These are phyloP conservation scores for Pyralis farinalis DNA, from an alignment of 2,888 invertebrate genomes.

Conservation along the genomic window DNA sequence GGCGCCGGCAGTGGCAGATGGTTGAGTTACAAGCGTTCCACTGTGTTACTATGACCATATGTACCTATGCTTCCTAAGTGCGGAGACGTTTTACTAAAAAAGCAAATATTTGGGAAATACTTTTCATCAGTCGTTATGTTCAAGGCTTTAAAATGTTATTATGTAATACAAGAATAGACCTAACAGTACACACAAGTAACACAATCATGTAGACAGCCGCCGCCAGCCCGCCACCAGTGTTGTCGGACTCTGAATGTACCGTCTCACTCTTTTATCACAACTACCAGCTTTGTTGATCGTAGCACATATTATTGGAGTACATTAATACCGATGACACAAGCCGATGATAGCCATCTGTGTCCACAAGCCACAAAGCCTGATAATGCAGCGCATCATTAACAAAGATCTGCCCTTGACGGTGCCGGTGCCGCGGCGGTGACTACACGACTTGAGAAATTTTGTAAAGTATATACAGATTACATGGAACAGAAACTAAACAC, in stretches of 20 bases:
- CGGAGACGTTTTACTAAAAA: too few relatives aligned
- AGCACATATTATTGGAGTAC: conserved; percentile 68
- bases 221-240: conserved; percentile 43
- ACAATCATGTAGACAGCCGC: too few relatives aligned
- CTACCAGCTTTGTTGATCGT: conserved; percentile 67
- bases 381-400: conserved; percentile 58
- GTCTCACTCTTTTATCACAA: conserved; percentile 58
- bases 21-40: too few relatives aligned
- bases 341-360: conserved; percentile 76
- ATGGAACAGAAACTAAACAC: conserved; percentile 27
- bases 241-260: conserved; percentile 61
- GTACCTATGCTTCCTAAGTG: too few relatives aligned
- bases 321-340: conserved; percentile 77
- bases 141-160: too few relatives aligned
- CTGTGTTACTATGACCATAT: too few relatives aligned
- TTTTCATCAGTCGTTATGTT: too few relatives aligned
- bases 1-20: too few relatives aligned
- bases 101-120: too few relatives aligned
- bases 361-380: conserved; percentile 67
- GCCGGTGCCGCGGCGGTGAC: conserved; percentile 39
- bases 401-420: conserved; percentile 69
- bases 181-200: too few relatives aligned
- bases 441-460: conserved; percentile 23
- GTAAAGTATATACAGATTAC: conserved; percentile 21
- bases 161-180: too few relatives aligned